Base-by-base conservation (phyloP, 2,113 vertebrate species). In the Scatophagus argus region DNA sequence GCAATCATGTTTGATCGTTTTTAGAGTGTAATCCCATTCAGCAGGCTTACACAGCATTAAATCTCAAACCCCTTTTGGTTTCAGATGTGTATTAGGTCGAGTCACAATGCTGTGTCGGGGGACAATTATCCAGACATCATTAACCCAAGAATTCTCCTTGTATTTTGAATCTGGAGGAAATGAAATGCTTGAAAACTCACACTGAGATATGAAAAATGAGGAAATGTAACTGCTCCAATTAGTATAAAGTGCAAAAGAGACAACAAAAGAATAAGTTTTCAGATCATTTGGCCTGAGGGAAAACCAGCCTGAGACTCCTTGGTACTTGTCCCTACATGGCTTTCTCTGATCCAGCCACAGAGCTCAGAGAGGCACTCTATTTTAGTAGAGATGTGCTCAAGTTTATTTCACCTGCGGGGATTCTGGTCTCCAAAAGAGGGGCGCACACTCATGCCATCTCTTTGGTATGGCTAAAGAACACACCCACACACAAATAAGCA, bases 1-100 rank as follows among this genome's bases (percentile, higher is more conserved):
- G 41, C 84, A 88, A 87, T 91, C 88, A 68, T 23, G 74, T 88
- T 88, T 59, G 78, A 87, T 87, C 55, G 58, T 81, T 87, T 92
- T 86, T 65, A 64, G 60, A 75, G 54, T 83, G 86, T 86, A 89
- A 92, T 91, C 89, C 87, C 79, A 86, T 91, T 87, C 74, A 91
- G 78, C 16, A 62, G 88, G 64, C 77, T 91, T 91, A 85, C 71
- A 47, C 59, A 77, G 85, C 60, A 82, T 91, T 85, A 84, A 82
- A 88, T 86, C 79, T 82, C 62, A 82, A 84, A 68, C 75, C 52
- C 52, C 73, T 51, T 86, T 79, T 86, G 86, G 85, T 89, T 88
- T 89, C 47, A 43, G 34, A 82, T 60, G 71, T 82, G 79, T 61
- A 74, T 80, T 80, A 68, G 49, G 31, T 75, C 3, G 55, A 84